Percentiles rank a stretch among this genome's conserved stretches.
phyloP scores from a whole-genome alignment of 2,113 vertebrate species.

The Scolopax mira region DNA sequence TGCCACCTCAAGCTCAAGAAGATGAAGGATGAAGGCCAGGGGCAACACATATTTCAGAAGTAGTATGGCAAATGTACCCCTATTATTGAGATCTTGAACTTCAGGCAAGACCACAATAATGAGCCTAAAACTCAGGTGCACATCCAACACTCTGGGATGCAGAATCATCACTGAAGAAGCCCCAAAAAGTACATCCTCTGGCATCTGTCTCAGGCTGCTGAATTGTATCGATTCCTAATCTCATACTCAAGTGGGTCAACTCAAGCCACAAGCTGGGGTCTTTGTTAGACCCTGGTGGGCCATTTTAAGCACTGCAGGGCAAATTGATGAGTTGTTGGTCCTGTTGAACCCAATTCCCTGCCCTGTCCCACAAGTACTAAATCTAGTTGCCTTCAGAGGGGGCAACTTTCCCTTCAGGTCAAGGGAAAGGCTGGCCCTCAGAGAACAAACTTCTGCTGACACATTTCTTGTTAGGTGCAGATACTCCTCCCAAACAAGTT shows the following conservation, averaged over 20 bases:
- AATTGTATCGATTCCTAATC: not conserved
- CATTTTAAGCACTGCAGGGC: not conserved
- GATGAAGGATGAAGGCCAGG: not conserved
- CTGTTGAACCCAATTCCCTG: not conserved
- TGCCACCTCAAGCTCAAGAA: not conserved
- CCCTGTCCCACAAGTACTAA: not conserved
- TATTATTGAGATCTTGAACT: not conserved
- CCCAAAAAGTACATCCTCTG: not conserved
- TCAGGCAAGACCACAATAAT: not conserved
- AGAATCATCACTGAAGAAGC: not conserved
- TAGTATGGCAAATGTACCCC: not conserved
- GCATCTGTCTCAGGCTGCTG: not conserved
- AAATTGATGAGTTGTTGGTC: not conserved
- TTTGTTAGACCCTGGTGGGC: not conserved
- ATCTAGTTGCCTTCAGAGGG: not conserved
- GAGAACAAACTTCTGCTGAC: not conserved
- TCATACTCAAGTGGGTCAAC: not conserved
- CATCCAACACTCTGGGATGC: not conserved
- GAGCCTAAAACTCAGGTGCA: not conserved
- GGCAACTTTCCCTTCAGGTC: not conserved
- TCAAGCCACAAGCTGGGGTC: not conserved
- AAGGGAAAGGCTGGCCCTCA: not conserved
- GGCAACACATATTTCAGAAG: not conserved
- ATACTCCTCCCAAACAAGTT: not conserved
- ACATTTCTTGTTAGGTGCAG: not conserved